These are phyloP conservation scores for Zapornia atra DNA, from an alignment of 2,113 vertebrate species.

Conservation along the genomic window DNA sequence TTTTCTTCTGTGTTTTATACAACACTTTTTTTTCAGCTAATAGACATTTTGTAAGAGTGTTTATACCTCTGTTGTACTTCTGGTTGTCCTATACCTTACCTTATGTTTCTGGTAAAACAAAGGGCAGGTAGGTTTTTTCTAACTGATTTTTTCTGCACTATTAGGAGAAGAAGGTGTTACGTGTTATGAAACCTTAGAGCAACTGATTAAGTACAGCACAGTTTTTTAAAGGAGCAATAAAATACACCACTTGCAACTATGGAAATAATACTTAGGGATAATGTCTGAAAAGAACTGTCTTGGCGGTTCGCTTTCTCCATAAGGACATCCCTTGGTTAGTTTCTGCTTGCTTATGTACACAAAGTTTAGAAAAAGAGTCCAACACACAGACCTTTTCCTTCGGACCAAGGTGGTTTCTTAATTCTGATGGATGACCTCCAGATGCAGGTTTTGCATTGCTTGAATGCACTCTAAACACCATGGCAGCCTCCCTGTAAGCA, in stretches of 20 bases:
- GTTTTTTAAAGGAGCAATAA: not conserved
- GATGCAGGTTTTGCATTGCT: not conserved
- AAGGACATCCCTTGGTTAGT: not conserved
- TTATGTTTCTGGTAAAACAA: not conserved
- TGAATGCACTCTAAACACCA: not conserved
- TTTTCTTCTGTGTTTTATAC: not conserved
- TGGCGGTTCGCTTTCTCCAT: not conserved
- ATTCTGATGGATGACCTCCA: not conserved
- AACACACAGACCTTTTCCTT: not conserved
- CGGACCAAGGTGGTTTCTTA: not conserved
- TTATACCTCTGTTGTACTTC: not conserved
- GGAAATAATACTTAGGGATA: not conserved
- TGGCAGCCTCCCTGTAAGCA: not conserved
- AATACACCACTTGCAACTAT: not conserved
- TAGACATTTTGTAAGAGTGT: not conserved
- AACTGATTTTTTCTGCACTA: not conserved
- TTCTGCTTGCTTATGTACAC: not conserved
- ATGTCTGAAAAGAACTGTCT: not conserved
- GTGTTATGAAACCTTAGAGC: not conserved
- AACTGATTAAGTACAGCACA: not conserved
- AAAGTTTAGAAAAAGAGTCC: not conserved
- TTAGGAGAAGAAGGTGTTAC: not conserved
- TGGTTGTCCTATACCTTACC: not conserved
- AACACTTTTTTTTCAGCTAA: not conserved
- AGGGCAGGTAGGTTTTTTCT: not conserved